A percentile compares a stretch with the other conserved stretches of the same genome.
Conservation (phyloP, 2,888 invertebrate species). For the Norana najaformis region DNA sequence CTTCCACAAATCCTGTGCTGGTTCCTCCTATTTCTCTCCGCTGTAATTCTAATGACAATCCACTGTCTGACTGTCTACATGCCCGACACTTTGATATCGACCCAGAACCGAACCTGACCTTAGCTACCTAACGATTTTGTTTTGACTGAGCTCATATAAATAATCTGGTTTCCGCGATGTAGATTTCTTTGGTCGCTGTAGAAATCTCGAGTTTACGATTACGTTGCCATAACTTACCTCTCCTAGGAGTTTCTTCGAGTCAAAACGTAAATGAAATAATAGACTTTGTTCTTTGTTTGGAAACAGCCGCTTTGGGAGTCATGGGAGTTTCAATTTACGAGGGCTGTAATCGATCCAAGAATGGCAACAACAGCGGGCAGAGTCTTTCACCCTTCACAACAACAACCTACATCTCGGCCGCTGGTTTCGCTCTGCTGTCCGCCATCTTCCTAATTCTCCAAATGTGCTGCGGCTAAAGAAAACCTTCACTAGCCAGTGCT, state of each 20-base stretch:
- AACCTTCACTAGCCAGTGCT: too few relatives aligned
- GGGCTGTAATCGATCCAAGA: neutral
- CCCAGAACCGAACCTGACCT: too few relatives aligned
- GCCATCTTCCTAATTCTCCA: conserved; percentile 9
- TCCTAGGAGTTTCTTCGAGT: neutral
- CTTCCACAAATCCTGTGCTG: too few relatives aligned
- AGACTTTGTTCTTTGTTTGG: neutral
- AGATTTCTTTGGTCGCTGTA: neutral
- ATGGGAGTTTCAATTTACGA: neutral
- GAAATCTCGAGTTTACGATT: neutral
- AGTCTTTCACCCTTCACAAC: neutral
- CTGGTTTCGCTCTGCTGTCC: neutral
- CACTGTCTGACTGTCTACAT: too few relatives aligned
- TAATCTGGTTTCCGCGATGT: neutral
- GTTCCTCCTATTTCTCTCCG: too few relatives aligned
- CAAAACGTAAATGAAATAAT: neutral
- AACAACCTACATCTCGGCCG: conserved; percentile 20
- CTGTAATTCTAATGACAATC: too few relatives aligned
- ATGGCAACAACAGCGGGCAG: neutral
- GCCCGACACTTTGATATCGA: too few relatives aligned
- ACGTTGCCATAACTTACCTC: neutral
- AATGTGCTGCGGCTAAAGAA: conserved; percentile 22
- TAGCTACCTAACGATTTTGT: too few relatives aligned
- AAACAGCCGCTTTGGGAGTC: neutral
- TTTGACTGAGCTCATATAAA: too few relatives aligned